Conservation (phyloP, 1,140 invertebrate species). For the Adoxophyes honmai region DNA sequence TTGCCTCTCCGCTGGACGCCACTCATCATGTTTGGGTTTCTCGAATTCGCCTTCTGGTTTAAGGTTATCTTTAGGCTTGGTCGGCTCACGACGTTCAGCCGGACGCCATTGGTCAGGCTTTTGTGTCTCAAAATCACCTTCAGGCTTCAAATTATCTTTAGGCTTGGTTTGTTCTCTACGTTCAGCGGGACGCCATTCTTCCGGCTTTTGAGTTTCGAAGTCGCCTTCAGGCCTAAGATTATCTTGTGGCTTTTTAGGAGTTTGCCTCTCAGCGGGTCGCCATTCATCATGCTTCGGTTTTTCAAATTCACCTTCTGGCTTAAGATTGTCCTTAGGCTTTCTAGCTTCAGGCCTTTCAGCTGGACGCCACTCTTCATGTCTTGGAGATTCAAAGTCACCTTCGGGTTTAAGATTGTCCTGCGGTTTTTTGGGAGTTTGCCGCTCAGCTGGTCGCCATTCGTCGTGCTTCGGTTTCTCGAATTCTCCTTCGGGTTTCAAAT, state of each 20-base stretch:
- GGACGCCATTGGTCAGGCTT: conserved; percentile 51
- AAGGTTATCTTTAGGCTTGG: conserved; percentile 77
- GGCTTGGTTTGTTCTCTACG: conserved; percentile 54
- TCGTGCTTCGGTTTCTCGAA: conserved; percentile 71
- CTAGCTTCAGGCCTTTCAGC: conserved; percentile 47
- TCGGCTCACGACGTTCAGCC: conserved; percentile 52
- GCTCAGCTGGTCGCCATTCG: conserved; percentile 63
- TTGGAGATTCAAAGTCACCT: conserved; percentile 79
- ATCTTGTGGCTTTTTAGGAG: conserved; percentile 68
- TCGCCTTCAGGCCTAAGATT: conserved; percentile 77
- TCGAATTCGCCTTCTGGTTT: conserved; percentile 82
- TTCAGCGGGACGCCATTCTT: conserved; percentile 55
- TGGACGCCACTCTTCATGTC: conserved; percentile 49
- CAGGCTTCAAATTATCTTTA: conserved; percentile 73
- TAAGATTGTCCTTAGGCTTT: conserved; percentile 68
- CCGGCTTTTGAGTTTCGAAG: conserved; percentile 71
- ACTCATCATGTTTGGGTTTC: conserved; percentile 60
- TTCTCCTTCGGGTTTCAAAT: conserved; percentile 77
- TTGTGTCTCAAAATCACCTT: conserved; percentile 73
- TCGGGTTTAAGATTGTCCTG: conserved; percentile 78
- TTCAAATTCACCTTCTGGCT: conserved; percentile 74
- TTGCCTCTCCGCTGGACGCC: conserved; percentile 62
- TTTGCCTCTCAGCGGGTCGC: conserved; percentile 70
- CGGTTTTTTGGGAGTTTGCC: conserved; percentile 60
- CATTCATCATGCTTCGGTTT: conserved; percentile 53